Conservation (phyloP, 2,888 invertebrate species). For the Hofmannophila pseudospretella region DNA sequence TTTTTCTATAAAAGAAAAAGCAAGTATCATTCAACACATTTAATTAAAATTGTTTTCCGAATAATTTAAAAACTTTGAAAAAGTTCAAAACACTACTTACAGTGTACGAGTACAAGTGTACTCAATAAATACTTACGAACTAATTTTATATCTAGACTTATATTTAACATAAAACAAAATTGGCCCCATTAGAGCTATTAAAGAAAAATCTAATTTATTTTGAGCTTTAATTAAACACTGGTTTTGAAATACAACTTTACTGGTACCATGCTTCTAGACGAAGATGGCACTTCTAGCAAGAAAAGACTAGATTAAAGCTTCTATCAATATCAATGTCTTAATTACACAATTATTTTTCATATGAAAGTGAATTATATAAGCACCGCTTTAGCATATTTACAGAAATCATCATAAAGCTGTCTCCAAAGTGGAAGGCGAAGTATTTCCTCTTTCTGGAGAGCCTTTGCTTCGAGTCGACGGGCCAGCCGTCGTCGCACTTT, state of each 20-base stretch:
- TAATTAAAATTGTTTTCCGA: slow-evolving; percentile 68
- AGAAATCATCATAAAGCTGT: slow-evolving; percentile 78
- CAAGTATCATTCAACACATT: slow-evolving; percentile 53
- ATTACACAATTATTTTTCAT: slow-evolving; percentile 29
- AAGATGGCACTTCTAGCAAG: slow-evolving; percentile 63
- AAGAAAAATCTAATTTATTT: slow-evolving; percentile 33
- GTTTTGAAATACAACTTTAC: slow-evolving; percentile 30
- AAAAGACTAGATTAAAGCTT: slow-evolving; percentile 76
- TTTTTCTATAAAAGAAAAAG: too few relatives aligned
- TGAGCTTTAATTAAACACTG: slow-evolving; percentile 54
- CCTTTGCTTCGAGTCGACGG: slow-evolving; percentile 37
- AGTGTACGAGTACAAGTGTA: slow-evolving; percentile 43
- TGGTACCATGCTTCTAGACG: slow-evolving; percentile 46
- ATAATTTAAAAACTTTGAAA: slow-evolving; percentile 74
- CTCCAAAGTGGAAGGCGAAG: slow-evolving; percentile 77
- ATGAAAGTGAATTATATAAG: slow-evolving; percentile 22
- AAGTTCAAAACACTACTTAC: slow-evolving; percentile 65
- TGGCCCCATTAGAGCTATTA: slow-evolving; percentile 62
- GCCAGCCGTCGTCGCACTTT: slow-evolving; percentile 38
- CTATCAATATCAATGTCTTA: slow-evolving; percentile 61
- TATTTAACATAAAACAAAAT: slow-evolving; percentile 36
- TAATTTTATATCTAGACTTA: slow-evolving; percentile 54
- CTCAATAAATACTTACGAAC: slow-evolving; percentile 73
- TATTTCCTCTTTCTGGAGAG: slow-evolving; percentile 57
- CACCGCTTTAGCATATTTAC: slow-evolving; percentile 41